Conservation (phyloP, 2,113 vertebrate genomes). For the Pachypanchax playfairii region DNA sequence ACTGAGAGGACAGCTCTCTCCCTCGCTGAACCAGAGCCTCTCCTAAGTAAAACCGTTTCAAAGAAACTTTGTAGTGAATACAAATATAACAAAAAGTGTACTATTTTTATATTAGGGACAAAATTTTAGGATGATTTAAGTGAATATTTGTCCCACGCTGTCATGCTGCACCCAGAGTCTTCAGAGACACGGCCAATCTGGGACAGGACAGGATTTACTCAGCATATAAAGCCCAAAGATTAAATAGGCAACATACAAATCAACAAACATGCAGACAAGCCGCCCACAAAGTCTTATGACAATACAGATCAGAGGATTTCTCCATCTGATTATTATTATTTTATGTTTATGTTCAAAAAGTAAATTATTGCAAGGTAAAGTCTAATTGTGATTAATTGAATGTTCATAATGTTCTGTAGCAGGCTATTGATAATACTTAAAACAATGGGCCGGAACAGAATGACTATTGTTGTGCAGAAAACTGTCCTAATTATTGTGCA, state of each 20-base stretch:
- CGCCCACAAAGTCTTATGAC: constrained; percentile 15
- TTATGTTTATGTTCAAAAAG: background rate
- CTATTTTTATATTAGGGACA: background rate
- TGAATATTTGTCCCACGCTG: constrained; percentile 38
- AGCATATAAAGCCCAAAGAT: constrained; percentile 72
- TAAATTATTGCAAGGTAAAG: background rate
- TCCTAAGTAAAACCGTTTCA: background rate
- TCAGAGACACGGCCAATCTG: constrained; percentile 75
- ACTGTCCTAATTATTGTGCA: constrained; percentile 39
- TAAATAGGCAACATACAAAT: constrained; percentile 71
- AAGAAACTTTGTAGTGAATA: no score
- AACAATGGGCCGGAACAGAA: background rate
- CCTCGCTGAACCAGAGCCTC: background rate
- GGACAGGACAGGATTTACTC: constrained; percentile 78
- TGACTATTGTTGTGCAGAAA: constrained; percentile 27
- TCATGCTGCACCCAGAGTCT: constrained; percentile 33
- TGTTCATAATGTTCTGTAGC: background rate
- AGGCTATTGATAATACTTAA: background rate
- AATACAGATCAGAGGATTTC: background rate
- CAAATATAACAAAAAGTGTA: background rate
- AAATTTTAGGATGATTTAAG: background rate
- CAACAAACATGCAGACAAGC: constrained; percentile 47
- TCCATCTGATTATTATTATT: background rate
- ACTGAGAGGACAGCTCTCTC: constrained; percentile 54
- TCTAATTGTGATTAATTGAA: background rate